Evolutionary conservation across 2,888 invertebrate genomes (phyloP).

Genomic region (Diogma glabrata): DNA sequence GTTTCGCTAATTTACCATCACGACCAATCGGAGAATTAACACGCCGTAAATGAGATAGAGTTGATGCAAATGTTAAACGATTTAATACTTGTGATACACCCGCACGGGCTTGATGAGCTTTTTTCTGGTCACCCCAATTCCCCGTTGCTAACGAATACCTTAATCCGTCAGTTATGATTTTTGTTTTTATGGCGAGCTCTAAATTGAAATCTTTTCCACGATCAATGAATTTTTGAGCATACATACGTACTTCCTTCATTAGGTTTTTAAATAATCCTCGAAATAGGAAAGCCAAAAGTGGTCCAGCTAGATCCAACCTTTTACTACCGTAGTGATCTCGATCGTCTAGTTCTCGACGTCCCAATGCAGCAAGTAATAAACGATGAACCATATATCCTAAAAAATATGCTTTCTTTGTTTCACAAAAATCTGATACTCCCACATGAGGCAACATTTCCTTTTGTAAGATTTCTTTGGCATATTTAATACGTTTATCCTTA

Average conservation of each 20-base stretch:
- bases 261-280: constrained; percentile 92
- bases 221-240: constrained; percentile 98
- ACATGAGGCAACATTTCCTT: constrained; percentile 99
- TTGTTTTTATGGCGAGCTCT: constrained; percentile 80
- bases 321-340: constrained; percentile 99
- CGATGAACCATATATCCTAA: constrained; percentile 99
- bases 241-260: constrained; percentile 95
- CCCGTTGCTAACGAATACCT: constrained; percentile 98
- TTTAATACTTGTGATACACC: constrained; percentile 67
- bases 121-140: constrained; percentile 99
- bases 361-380: constrained; percentile 82
- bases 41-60: constrained; percentile 92
- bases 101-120: constrained; percentile 81
- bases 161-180: constrained; percentile 95
- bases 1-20: constrained; percentile 97
- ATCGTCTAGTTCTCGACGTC: constrained; percentile 95
- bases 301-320: constrained; percentile 93
- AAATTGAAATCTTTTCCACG: constrained; percentile 97
- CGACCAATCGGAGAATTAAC: constrained; percentile 99
- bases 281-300: constrained; percentile 91
- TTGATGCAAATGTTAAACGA: constrained; percentile 95
- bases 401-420: constrained; percentile 98
- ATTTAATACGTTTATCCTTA: constrained; percentile 97
- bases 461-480: constrained; percentile 97
- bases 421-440: constrained; percentile 98